phyloP scores from a whole-genome alignment of 1,140 invertebrate species.

The Phocides pigmalion region DNA sequence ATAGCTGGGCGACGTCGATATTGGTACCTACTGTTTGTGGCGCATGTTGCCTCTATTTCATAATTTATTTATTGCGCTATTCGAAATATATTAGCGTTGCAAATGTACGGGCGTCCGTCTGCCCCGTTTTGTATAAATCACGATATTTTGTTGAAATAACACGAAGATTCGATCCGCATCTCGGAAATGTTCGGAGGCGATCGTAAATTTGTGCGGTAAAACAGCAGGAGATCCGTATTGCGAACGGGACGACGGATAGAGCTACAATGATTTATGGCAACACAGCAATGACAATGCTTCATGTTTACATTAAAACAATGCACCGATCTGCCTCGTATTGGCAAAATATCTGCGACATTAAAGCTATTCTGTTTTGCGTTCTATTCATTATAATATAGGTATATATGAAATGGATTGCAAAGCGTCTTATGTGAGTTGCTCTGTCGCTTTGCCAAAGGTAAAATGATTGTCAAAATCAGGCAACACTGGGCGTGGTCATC shows the following conservation, averaged over 20 bases:
- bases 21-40: slow-evolving; percentile 1
- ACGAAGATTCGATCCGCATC: slow-evolving; percentile 70
- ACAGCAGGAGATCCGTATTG: slow-evolving; percentile 70
- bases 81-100: slow-evolving; percentile 30
- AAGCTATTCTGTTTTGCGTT: background rate
- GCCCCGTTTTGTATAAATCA: slow-evolving; percentile 74
- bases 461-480: too few relatives aligned
- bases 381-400: background rate
- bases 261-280: slow-evolving; percentile 68
- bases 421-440: too few relatives aligned
- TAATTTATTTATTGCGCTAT: slow-evolving; percentile 32
- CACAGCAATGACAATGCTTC: slow-evolving; percentile 55
- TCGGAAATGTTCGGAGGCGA: slow-evolving; percentile 65
- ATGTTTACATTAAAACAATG: slow-evolving; percentile 50
- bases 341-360: slow-evolving; percentile 6
- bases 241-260: slow-evolving; percentile 67
- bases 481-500: too few relatives aligned
- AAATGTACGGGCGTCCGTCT: slow-evolving; percentile 30
- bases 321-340: slow-evolving; percentile 31
- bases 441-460: too few relatives aligned
- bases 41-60: slow-evolving; percentile 25
- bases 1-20: background rate
- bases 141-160: slow-evolving; percentile 80
- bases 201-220: slow-evolving; percentile 80
- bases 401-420: too few relatives aligned